These are phyloP conservation scores for Sarcoramphus papa DNA, from an alignment of 2,797 vertebrate genomes.

Conservation along the genomic window DNA sequence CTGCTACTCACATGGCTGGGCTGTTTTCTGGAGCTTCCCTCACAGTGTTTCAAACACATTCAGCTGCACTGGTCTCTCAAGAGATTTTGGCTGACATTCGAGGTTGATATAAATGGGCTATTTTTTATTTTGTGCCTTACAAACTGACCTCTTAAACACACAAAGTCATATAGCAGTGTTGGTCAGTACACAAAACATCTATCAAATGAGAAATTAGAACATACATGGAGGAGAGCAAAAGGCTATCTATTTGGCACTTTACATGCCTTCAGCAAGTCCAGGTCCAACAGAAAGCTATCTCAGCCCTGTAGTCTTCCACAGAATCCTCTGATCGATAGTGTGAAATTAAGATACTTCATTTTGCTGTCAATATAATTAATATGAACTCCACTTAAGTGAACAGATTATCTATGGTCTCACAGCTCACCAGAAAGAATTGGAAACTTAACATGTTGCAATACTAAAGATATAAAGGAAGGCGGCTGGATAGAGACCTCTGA, in stretches of 20 bases:
- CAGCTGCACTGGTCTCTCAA: background rate
- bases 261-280: background rate
- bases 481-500: background rate
- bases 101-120: background rate
- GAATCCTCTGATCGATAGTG: constrained; percentile 9
- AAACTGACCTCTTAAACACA: background rate
- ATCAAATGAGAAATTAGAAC: background rate
- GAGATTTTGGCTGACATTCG: background rate
- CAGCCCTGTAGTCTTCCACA: background rate
- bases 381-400: background rate
- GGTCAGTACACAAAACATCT: background rate
- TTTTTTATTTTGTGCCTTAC: background rate
- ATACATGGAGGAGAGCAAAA: background rate
- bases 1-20: fast-evolving
- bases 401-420: background rate
- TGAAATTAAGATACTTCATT: constrained; percentile 43
- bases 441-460: background rate
- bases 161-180: background rate
- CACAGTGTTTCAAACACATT: background rate
- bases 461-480: background rate
- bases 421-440: background rate
- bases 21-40: background rate
- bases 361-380: constrained; percentile 45
- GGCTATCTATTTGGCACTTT: background rate
- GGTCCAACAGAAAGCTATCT: background rate